Conservation (phyloP, 2,113 vertebrate genomes). For the Corythornis cristatus region DNA sequence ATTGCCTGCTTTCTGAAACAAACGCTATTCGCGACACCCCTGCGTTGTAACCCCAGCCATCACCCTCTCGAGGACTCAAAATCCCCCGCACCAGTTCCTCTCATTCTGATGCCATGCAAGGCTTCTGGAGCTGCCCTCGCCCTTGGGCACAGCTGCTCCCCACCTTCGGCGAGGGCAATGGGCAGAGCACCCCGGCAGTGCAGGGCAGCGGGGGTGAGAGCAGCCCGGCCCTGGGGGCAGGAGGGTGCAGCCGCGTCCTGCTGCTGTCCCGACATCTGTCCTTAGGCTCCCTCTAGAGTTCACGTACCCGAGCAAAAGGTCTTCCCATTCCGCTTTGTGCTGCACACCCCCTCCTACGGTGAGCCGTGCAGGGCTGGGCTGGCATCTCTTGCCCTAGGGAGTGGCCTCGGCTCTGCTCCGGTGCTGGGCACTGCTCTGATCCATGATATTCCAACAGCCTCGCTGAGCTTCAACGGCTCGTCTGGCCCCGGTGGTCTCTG, state of each 20-base stretch:
- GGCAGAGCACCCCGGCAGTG: not conserved
- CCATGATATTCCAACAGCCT: not conserved
- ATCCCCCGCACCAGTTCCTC: accelerated
- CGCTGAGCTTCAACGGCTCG: not conserved
- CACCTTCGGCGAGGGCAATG: not conserved
- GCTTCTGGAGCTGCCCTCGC: not conserved
- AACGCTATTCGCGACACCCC: not conserved
- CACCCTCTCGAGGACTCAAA: not conserved
- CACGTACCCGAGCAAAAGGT: not conserved
- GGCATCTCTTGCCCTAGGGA: accelerated
- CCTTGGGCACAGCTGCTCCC: not conserved
- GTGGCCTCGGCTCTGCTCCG: not conserved
- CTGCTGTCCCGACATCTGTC: not conserved
- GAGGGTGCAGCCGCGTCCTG: not conserved
- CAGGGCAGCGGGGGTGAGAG: not conserved
- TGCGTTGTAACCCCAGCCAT: not conserved
- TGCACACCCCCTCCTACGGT: not conserved
- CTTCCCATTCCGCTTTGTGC: not conserved
- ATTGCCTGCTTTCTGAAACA: not conserved
- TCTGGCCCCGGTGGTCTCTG: not conserved
- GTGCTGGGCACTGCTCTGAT: not conserved
- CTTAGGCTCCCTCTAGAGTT: constrained; percentile 69
- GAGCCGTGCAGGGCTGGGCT: not conserved
- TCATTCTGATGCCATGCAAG: not conserved
- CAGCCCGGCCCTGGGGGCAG: not conserved